These are phyloP conservation scores for Halcyon chelicuti DNA, from an alignment of 2,797 vertebrate species.

Conservation along the genomic window DNA sequence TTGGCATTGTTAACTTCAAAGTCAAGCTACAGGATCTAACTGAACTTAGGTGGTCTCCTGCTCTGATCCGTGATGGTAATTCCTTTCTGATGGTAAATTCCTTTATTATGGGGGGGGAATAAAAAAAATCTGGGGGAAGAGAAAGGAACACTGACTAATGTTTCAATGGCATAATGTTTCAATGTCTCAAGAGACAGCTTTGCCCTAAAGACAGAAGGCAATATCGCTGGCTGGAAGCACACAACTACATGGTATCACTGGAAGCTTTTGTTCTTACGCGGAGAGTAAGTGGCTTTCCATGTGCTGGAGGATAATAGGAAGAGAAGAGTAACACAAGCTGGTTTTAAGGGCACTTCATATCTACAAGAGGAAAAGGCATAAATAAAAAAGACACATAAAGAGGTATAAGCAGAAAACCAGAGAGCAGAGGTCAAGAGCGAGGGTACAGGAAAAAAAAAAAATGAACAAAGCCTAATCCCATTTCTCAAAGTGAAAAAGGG, in stretches of 20 bases:
- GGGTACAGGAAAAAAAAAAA: neutral
- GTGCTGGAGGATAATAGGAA: neutral
- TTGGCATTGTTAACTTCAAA: neutral
- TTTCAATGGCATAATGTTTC: neutral
- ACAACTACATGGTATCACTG: accelerated
- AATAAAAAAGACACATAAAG: neutral
- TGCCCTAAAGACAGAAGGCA: neutral
- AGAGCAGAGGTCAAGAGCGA: neutral
- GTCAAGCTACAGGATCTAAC: neutral
- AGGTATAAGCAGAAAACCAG: neutral
- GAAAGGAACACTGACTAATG: neutral
- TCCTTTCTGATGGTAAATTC: neutral
- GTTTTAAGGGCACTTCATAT: neutral
- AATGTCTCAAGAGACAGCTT: neutral
- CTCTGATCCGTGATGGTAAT: neutral
- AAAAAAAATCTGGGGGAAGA: neutral
- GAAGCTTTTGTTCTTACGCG: neutral
- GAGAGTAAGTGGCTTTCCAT: neutral
- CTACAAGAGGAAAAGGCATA: neutral
- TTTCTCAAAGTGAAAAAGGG: neutral
- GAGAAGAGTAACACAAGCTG: neutral
- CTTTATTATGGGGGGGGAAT: neutral
- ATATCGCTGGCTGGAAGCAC: neutral
- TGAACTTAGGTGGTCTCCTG: neutral
- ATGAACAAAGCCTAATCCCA: neutral